These are phyloP conservation scores for Prosopocoilus inquinatus DNA, from an alignment of 2,888 invertebrate genomes.

Conservation along the genomic window DNA sequence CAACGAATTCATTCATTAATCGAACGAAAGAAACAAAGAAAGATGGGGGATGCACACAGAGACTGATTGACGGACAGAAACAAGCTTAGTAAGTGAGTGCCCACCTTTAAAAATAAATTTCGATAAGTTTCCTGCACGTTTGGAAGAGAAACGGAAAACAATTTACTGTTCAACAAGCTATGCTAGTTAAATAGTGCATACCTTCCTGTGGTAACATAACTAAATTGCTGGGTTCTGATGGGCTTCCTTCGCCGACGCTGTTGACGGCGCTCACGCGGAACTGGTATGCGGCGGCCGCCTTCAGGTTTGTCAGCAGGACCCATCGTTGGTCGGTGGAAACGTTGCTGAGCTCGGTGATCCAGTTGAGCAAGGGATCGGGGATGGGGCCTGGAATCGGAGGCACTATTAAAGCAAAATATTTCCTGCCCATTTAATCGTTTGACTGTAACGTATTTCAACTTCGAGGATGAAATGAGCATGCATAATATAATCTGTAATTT, in stretches of 20 bases:
- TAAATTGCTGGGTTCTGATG: slow-evolving; percentile 85
- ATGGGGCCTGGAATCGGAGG: slow-evolving; percentile 71
- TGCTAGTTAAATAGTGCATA: slow-evolving; percentile 51
- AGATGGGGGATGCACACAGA: background rate
- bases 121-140: slow-evolving; percentile 48
- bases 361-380: slow-evolving; percentile 80
- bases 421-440: slow-evolving; percentile 15
- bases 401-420: slow-evolving; percentile 40
- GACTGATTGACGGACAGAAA: background rate
- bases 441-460: background rate
- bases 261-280: slow-evolving; percentile 97
- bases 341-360: slow-evolving; percentile 85
- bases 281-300: slow-evolving; percentile 94
- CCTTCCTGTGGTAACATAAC: slow-evolving; percentile 95
- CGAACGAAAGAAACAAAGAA: background rate
- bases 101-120: slow-evolving; percentile 50
- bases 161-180: slow-evolving; percentile 35
- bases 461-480: slow-evolving; percentile 16
- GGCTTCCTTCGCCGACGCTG: slow-evolving; percentile 90
- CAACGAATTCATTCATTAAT: background rate
- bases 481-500: slow-evolving; percentile 5
- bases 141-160: slow-evolving; percentile 42
- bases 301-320: slow-evolving; percentile 78
- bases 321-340: slow-evolving; percentile 78
- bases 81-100: slow-evolving; percentile 19